Conservation (phyloP, 1,140 invertebrate species). For the Plectrocnemia conspersa region DNA sequence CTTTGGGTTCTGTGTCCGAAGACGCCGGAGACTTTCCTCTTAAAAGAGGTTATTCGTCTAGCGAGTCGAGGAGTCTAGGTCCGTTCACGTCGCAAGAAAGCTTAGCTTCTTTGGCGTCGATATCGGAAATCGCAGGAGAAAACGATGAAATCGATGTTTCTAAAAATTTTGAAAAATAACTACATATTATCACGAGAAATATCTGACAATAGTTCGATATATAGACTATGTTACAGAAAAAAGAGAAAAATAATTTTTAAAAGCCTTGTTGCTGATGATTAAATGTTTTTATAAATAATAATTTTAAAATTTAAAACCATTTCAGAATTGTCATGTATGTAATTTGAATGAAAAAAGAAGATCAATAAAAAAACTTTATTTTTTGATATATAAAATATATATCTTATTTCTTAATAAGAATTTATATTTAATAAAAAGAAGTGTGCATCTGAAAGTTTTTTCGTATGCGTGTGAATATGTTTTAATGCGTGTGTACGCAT, state of each 20-base stretch:
- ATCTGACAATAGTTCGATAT: constrained; percentile 7
- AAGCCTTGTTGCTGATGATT: background rate
- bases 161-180: constrained; percentile 1
- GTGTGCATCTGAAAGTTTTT: background rate
- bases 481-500: background rate
- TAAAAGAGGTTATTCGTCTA: constrained; percentile 44
- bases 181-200: background rate
- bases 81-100: constrained; percentile 47
- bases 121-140: constrained; percentile 38
- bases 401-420: constrained; percentile 7
- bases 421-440: background rate
- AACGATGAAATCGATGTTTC: background rate
- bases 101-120: constrained; percentile 47
- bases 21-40: constrained; percentile 45
- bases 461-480: background rate
- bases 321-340: no score
- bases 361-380: constrained; percentile 7
- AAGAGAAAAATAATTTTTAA: background rate
- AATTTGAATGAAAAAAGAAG: background rate
- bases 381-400: constrained; percentile 17
- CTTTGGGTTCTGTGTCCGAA: constrained; percentile 48
- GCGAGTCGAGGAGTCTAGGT: constrained; percentile 44
- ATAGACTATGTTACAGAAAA: background rate
- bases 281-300: background rate
- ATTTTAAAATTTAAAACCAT: background rate